Percentiles rank a stretch among this genome's conserved stretches.
Conservation (phyloP, 2,113 vertebrate species). For the Sander lucioperca region DNA sequence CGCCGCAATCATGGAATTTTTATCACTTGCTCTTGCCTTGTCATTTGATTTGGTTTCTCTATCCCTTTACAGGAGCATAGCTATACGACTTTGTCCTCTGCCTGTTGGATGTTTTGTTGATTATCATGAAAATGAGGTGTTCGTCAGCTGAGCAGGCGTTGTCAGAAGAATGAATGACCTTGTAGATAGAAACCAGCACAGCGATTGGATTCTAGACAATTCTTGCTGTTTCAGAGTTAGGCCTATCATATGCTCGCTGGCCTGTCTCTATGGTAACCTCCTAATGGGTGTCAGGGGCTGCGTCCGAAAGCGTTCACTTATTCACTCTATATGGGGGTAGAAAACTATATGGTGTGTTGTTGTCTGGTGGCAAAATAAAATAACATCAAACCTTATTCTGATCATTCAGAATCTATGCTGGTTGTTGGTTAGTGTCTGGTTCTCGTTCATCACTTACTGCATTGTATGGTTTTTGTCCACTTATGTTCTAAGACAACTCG, state of each 20-base stretch:
- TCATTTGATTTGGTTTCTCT: slow-evolving; percentile 43
- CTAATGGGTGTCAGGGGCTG: slow-evolving; percentile 80
- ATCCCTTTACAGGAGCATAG: slow-evolving; percentile 23
- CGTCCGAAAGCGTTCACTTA: slow-evolving; percentile 63
- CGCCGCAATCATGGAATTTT: slow-evolving; percentile 35
- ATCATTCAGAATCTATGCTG: background rate
- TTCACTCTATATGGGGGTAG: slow-evolving; percentile 34
- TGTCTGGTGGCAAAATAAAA: slow-evolving; percentile 6
- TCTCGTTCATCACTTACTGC: slow-evolving; percentile 6
- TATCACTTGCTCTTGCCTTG: slow-evolving; percentile 26
- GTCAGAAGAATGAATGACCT: slow-evolving; percentile 81
- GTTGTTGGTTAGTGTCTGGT: too few species aligned
- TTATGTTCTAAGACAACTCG: background rate
- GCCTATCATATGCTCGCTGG: slow-evolving; percentile 82
- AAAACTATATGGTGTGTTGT: slow-evolving; percentile 33
- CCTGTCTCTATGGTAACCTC: slow-evolving; percentile 88
- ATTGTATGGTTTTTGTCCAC: slow-evolving; percentile 6
- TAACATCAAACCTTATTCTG: background rate
- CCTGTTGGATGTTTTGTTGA: slow-evolving; percentile 68
- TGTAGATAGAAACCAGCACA: slow-evolving; percentile 72
- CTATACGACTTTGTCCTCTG: slow-evolving; percentile 47
- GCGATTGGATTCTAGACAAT: slow-evolving; percentile 84
- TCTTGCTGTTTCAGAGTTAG: slow-evolving; percentile 82
- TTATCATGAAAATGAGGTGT: slow-evolving; percentile 76
- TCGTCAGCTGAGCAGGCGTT: slow-evolving; percentile 70